phyloP scores from a whole-genome alignment of 2,113 vertebrate genomes.

The Oryzias woworae region DNA sequence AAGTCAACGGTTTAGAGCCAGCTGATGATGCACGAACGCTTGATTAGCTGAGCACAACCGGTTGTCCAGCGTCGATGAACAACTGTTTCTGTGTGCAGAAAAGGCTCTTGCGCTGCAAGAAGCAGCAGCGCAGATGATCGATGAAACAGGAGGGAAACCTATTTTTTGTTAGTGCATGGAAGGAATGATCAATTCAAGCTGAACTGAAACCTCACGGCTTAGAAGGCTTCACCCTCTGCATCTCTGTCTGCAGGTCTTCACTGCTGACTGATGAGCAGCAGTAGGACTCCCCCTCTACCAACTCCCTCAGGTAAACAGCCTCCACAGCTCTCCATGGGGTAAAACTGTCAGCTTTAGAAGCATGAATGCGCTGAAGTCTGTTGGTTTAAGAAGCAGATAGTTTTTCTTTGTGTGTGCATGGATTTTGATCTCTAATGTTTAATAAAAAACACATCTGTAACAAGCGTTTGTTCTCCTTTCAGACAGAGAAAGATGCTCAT shows the following conservation, averaged over 20 bases:
- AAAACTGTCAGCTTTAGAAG: conserved; percentile 13
- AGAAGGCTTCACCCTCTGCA: conserved; percentile 1
- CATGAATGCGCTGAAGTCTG: background rate
- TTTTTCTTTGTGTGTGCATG: background rate
- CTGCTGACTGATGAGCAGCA: conserved; percentile 51
- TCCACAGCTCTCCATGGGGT: background rate
- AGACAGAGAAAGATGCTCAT: too few species aligned
- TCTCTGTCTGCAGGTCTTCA: conserved; percentile 36
- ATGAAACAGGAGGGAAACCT: conserved; percentile 17
- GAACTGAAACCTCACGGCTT: conserved; percentile 21
- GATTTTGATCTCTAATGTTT: too few species aligned
- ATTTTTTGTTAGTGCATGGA: conserved; percentile 7
- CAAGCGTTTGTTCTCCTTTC: too few species aligned
- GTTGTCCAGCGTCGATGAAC: conserved; percentile 8
- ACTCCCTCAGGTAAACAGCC: conserved; percentile 61
- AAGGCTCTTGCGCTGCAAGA: background rate
- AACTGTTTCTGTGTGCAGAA: background rate
- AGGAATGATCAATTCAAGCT: conserved; percentile 36
- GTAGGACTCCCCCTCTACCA: conserved; percentile 39
- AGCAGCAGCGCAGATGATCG: conserved; percentile 19
- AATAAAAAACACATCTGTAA: too few species aligned
- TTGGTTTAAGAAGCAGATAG: background rate
- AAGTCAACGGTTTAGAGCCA: conserved; percentile 8
- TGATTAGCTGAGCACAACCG: conserved; percentile 34
- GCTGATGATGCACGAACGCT: conserved; percentile 37